Percentiles rank a stretch among this genome's conserved stretches.
These are phyloP conservation scores for Megalops atlanticus DNA, from an alignment of 2,113 vertebrate species.

Conservation along the genomic window DNA sequence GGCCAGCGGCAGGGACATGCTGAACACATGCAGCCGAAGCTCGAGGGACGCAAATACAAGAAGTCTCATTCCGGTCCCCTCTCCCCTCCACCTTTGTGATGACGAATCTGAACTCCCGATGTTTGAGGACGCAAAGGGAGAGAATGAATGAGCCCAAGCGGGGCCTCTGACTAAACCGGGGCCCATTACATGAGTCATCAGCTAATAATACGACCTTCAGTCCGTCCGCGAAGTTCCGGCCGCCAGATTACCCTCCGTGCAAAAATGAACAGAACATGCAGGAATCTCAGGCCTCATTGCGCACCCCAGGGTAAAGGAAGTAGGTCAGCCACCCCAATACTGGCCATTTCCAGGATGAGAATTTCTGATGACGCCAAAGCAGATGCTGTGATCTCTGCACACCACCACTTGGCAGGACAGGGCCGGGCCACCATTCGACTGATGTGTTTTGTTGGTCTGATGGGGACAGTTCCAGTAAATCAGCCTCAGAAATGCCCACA, in stretches of 20 bases:
- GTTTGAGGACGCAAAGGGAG: neutral
- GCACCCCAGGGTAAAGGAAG: no score
- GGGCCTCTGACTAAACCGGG: neutral
- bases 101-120: neutral
- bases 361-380: neutral
- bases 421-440: neutral
- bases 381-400: neutral
- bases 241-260: no score
- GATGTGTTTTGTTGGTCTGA: no score
- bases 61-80: neutral
- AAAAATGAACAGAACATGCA: no score
- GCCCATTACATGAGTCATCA: slow-evolving; percentile 23
- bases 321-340: no score
- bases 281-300: no score
- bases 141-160: slow-evolving; percentile 15
- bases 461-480: no score
- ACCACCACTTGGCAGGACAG: neutral
- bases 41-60: neutral
- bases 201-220: no score
- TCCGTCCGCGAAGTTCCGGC: no score
- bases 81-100: neutral
- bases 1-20: neutral
- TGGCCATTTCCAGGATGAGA: neutral
- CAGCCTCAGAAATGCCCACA: neutral
- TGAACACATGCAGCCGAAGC: neutral